These are phyloP conservation scores for Etheostoma spectabile DNA, from an alignment of 2,113 vertebrate species.

Conservation along the genomic window DNA sequence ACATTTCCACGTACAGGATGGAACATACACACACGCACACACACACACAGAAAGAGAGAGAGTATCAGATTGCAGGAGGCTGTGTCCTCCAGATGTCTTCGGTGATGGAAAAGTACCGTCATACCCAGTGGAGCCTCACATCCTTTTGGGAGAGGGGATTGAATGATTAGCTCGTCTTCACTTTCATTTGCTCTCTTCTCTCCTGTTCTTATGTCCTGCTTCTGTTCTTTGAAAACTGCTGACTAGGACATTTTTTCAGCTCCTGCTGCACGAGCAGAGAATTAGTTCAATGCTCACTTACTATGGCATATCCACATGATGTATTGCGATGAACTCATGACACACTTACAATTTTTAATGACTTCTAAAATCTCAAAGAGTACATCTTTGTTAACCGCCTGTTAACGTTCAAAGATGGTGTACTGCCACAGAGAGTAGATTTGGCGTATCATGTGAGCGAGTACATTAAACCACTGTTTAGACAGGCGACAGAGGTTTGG, in stretches of 20 bases:
- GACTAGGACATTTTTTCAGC: constrained; percentile 41
- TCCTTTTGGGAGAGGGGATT: constrained; percentile 43
- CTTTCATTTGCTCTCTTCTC: constrained; percentile 13
- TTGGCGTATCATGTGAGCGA: no score
- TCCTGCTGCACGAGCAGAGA: constrained; percentile 21
- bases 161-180: constrained; percentile 30
- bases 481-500: no score
- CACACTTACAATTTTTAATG: no score
- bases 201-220: neutral
- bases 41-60: neutral
- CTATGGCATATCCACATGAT: neutral
- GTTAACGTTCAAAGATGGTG: no score
- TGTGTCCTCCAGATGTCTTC: constrained; percentile 68
- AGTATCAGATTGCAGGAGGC: constrained; percentile 42
- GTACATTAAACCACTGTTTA: no score
- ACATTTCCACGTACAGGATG: constrained; percentile 35
- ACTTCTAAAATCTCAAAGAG: no score
- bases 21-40: constrained; percentile 6
- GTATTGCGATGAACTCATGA: neutral
- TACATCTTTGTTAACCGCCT: no score
- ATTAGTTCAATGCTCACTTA: neutral
- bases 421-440: no score
- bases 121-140: constrained; percentile 4
- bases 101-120: constrained; percentile 66
- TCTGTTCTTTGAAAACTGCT: constrained; percentile 44